phyloP scores from a whole-genome alignment of 2,113 vertebrate genomes.

The Paramormyrops kingsleyae region DNA sequence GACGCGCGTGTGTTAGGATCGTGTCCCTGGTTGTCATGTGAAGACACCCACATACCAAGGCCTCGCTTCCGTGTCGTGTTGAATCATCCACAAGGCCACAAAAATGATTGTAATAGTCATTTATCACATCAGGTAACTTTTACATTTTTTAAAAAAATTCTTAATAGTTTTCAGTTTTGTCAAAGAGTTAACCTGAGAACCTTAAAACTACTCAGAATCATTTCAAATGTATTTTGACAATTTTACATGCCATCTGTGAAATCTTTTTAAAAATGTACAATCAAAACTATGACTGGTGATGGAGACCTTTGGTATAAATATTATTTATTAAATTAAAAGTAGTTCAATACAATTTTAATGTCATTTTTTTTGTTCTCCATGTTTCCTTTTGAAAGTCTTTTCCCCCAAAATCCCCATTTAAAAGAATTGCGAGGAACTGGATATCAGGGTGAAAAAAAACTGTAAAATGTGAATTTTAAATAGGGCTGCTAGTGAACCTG shows the following conservation, averaged over 20 bases:
- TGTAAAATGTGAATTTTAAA: not conserved
- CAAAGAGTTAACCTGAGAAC: not conserved
- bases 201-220: not conserved
- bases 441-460: not conserved
- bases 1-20: not conserved
- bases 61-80: not conserved
- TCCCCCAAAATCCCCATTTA: not conserved
- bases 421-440: not conserved
- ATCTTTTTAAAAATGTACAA: not conserved
- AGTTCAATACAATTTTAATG: not conserved
- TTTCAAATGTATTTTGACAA: not conserved
- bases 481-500: not conserved
- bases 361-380: not conserved
- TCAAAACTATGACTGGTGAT: not conserved
- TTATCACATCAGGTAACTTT: not conserved
- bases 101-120: not conserved
- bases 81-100: not conserved
- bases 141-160: not conserved
- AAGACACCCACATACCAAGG: not conserved
- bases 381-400: not conserved
- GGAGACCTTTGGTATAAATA: not conserved
- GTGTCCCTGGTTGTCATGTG: not conserved
- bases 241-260: not conserved
- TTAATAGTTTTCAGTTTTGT: not conserved
- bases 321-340: not conserved